Evolutionary conservation across 2,113 vertebrate species (phyloP).

Genomic region (Pelodiscus sinensis): DNA sequence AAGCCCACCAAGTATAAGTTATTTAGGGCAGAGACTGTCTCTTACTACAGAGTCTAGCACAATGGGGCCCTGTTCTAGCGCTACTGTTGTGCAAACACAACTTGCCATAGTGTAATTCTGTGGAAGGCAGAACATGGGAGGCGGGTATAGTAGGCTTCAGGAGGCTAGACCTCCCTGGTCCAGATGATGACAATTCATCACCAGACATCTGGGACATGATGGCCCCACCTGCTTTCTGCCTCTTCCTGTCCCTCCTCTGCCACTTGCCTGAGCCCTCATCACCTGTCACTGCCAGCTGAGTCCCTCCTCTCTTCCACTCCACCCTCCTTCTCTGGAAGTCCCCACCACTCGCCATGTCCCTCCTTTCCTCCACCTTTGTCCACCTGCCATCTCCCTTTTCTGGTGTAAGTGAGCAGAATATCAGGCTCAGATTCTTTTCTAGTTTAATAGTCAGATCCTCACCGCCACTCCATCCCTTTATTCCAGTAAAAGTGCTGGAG

Average conservation of each 20-base stretch:
- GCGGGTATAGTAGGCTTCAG: too few relatives aligned
- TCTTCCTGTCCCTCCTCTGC: too few relatives aligned
- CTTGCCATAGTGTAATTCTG: not conserved
- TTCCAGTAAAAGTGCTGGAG: not conserved
- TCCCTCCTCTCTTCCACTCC: too few relatives aligned
- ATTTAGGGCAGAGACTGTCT: constrained; percentile 18
- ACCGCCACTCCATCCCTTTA: rapidly evolving
- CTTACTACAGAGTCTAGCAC: not conserved
- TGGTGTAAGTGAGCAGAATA: not conserved
- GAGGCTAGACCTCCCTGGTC: too few relatives aligned
- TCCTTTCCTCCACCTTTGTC: too few relatives aligned
- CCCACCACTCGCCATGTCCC: not conserved
- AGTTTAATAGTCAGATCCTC: not conserved
- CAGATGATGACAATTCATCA: too few relatives aligned
- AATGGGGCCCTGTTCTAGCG: not conserved
- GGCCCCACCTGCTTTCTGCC: too few relatives aligned
- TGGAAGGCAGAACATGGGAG: not conserved
- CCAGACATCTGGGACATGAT: too few relatives aligned
- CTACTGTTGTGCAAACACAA: not conserved
- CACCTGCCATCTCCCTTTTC: not conserved
- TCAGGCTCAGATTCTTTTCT: not conserved
- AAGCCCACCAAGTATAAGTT: not conserved
- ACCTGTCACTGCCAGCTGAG: too few relatives aligned
- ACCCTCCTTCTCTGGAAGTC: not conserved
- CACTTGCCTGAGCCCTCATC: too few relatives aligned